Evolutionary conservation across 2,113 vertebrate genomes (phyloP).

Genomic region (Speoplatyrhinus poulsoni): DNA sequence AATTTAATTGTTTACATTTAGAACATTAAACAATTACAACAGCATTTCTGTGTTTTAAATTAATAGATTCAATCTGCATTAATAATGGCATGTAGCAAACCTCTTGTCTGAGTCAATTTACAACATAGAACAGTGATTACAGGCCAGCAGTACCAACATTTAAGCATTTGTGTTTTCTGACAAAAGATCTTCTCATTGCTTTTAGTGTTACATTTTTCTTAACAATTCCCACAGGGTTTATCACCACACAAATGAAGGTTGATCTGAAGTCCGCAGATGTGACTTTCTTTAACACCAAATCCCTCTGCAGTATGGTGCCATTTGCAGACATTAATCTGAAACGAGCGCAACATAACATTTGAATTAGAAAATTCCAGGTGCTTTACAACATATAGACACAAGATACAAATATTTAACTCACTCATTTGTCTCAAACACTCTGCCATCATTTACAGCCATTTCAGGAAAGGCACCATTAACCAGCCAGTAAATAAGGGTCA

Average conservation of each 20-base stretch:
- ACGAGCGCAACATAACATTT: constrained; percentile 4
- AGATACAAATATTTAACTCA: constrained; percentile 52
- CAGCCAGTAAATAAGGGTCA: constrained; percentile 80
- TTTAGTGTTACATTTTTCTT: constrained; percentile 28
- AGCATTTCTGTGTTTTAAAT: too few species aligned
- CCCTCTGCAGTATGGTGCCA: constrained; percentile 45
- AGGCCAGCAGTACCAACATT: neutral
- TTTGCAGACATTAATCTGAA: constrained; percentile 41
- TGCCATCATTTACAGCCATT: constrained; percentile 32
- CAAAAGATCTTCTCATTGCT: neutral
- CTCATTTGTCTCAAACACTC: constrained; percentile 63
- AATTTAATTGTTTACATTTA: neutral
- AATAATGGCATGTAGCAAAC: too few species aligned
- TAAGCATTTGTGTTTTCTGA: neutral
- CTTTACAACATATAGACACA: neutral
- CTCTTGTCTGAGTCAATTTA: too few species aligned
- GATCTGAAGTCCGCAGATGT: constrained; percentile 43
- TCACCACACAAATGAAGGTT: constrained; percentile 69
- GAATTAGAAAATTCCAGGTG: neutral
- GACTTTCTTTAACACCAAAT: constrained; percentile 56
- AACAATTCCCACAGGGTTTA: constrained; percentile 37
- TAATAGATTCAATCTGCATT: too few species aligned
- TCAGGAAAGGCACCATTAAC: constrained; percentile 79
- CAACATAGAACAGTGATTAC: too few species aligned
- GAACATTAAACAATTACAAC: neutral